A percentile compares a stretch with the other conserved stretches of the same genome.
Evolutionary conservation across 2,888 invertebrate genomes (phyloP).

Genomic region (Syrphus vitripennis): DNA sequence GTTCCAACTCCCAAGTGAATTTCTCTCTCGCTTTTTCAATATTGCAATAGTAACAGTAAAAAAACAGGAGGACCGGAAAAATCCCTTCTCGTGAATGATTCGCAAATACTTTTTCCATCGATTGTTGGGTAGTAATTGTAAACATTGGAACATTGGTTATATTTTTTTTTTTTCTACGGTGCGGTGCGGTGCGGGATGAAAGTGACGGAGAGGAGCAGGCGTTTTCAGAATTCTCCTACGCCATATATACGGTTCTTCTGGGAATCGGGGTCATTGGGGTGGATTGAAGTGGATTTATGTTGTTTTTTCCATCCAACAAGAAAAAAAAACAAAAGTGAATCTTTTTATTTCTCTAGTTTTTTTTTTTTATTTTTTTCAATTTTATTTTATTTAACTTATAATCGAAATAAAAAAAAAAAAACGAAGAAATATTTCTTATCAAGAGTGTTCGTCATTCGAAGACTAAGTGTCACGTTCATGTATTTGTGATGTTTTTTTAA

Average conservation of each 20-base stretch:
- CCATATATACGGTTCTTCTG: not conserved
- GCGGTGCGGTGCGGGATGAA: not conserved
- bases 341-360: not conserved
- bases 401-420: not conserved
- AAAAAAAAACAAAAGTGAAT: constrained; percentile 32
- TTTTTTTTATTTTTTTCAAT: not conserved
- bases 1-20: constrained; percentile 12
- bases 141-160: constrained; percentile 29
- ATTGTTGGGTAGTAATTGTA: constrained; percentile 29
- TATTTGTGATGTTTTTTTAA: constrained; percentile 17
- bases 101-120: constrained; percentile 54
- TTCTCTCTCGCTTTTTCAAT: constrained; percentile 32
- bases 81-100: constrained; percentile 42
- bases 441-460: not conserved
- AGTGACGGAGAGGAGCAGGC: not conserved
- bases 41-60: not conserved
- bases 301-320: constrained; percentile 14
- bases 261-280: constrained; percentile 49
- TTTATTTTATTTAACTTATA: not conserved
- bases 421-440: not conserved
- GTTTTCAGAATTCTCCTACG: not conserved
- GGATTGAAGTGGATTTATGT: constrained; percentile 60
- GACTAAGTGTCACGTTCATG: constrained; percentile 2
- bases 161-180: no score
- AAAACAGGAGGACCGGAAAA: constrained; percentile 25